Evolutionary conservation across 2,888 invertebrate genomes (phyloP).

Genomic region (Cheilosia vernalis): DNA sequence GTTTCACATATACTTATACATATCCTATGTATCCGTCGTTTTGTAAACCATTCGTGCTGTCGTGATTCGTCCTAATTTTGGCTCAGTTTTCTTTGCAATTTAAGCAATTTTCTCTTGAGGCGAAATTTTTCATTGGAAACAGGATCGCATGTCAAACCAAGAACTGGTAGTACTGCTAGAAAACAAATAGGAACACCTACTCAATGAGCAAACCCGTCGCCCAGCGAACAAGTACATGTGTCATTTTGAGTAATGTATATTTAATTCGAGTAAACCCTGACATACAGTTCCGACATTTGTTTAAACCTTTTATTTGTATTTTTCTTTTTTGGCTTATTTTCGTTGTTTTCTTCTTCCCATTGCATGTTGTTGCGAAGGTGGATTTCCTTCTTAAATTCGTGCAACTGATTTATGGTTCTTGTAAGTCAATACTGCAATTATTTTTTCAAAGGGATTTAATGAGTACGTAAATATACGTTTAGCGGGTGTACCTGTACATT

Average conservation of each 20-base stretch:
- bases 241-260: constrained; percentile 48
- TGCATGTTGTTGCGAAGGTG: constrained; percentile 31
- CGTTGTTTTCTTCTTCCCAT: constrained; percentile 14
- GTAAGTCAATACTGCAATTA: constrained; percentile 23
- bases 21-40: neutral
- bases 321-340: neutral
- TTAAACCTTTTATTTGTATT: neutral
- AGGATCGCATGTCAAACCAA: constrained; percentile 38
- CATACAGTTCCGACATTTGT: constrained; percentile 14
- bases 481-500: no score
- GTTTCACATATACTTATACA: neutral
- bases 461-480: no score
- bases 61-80: constrained; percentile 11
- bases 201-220: constrained; percentile 28
- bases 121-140: constrained; percentile 2
- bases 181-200: constrained; percentile 64
- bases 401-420: constrained; percentile 49
- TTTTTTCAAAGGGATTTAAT: constrained; percentile 12
- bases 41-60: neutral
- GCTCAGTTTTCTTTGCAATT: neutral
- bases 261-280: constrained; percentile 35
- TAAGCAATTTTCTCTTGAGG: constrained; percentile 2
- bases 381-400: constrained; percentile 43
- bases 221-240: constrained; percentile 27
- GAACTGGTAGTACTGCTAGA: neutral